Conservation (phyloP, 2,888 invertebrate species). For the Sinotaia quadrata region DNA sequence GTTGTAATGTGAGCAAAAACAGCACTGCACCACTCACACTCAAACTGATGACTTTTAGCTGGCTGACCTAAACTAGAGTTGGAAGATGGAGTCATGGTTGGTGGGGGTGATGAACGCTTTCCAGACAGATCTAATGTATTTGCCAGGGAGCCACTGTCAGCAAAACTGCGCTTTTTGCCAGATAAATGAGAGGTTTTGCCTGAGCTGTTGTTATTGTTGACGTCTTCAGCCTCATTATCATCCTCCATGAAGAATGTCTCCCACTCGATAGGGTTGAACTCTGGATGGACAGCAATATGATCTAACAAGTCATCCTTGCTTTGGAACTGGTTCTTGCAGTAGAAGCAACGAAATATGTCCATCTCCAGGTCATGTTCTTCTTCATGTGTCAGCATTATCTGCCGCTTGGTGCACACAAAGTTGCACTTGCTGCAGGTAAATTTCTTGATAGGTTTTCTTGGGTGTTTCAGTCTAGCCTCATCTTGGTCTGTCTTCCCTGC, state of each 20-base stretch:
- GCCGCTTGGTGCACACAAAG: conserved; percentile 57
- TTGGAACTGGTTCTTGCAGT: conserved; percentile 59
- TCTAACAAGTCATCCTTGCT: conserved; percentile 56
- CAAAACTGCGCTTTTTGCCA: not conserved
- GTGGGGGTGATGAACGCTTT: not conserved
- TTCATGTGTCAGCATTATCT: conserved; percentile 55
- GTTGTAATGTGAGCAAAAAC: conserved; percentile 59
- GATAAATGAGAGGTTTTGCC: not conserved
- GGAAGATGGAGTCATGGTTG: not conserved
- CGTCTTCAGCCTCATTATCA: conserved; percentile 31
- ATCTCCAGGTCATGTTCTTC: conserved; percentile 54
- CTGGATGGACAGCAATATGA: conserved; percentile 60
- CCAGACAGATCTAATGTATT: conserved; percentile 20
- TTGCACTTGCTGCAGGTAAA: conserved; percentile 62
- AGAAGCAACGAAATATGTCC: conserved; percentile 56
- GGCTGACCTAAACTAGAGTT: conserved; percentile 2
- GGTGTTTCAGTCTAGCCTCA: conserved; percentile 40
- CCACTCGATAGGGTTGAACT: conserved; percentile 58
- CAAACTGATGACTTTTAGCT: conserved; percentile 29
- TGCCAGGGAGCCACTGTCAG: conserved; percentile 9
- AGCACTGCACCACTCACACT: conserved; percentile 66
- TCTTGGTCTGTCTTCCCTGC: conserved; percentile 36
- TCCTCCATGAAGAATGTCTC: conserved; percentile 37
- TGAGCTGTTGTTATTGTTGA: conserved; percentile 24
- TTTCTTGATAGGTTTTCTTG: conserved; percentile 53